Conservation (phyloP, 2,888 invertebrate genomes). For the Dolichopus griseipennis region DNA sequence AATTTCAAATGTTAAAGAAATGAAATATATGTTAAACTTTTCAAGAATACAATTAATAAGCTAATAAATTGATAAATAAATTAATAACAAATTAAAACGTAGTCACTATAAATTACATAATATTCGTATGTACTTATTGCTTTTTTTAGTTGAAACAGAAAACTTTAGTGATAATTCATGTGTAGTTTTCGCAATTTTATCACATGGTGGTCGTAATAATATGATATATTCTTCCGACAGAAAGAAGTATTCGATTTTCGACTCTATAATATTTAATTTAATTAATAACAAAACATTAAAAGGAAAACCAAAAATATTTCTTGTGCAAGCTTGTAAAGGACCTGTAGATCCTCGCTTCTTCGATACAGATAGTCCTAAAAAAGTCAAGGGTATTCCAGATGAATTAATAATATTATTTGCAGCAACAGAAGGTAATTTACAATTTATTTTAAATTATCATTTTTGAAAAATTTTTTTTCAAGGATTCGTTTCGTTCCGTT, state of each 20-base stretch:
- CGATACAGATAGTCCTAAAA: neutral
- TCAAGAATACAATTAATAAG: no score
- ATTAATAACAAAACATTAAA: constrained; percentile 11
- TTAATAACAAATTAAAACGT: no score
- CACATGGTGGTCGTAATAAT: constrained; percentile 14
- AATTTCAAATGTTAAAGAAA: no score
- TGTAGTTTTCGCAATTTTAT: constrained; percentile 14
- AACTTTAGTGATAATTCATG: neutral
- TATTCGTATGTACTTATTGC: no score
- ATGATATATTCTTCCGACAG: constrained; percentile 9
- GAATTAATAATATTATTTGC: constrained; percentile 12
- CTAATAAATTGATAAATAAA: no score
- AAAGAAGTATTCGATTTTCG: neutral
- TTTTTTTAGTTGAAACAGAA: neutral
- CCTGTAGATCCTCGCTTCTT: neutral
- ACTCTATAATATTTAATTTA: neutral
- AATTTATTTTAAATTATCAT: neutral
- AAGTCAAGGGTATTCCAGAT: neutral
- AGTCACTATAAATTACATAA: no score
- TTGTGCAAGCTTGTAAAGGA: constrained; percentile 15
- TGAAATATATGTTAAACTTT: no score
- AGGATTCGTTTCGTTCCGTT: constrained; percentile 14
- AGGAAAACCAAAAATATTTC: constrained; percentile 17
- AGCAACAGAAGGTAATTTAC: constrained; percentile 12
- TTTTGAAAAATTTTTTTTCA: neutral